Base-by-base conservation (phyloP, 2,113 vertebrate genomes). In the Crotalus viridis region DNA sequence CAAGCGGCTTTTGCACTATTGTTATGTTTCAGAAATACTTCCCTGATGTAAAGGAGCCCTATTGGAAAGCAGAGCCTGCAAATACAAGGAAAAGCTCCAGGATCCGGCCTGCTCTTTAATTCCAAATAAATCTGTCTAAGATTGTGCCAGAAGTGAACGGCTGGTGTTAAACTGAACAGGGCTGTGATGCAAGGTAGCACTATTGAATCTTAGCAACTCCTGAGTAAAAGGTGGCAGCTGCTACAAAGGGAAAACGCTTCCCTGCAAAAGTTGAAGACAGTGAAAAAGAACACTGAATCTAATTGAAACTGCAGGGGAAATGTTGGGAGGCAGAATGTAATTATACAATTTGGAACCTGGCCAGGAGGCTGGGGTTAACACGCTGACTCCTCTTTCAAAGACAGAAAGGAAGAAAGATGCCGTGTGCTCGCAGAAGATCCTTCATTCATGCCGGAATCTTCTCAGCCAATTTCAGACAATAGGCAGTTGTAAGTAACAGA, bases 291-390 rank as follows among this genome's bases (percentile, higher is more conserved):
- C 91, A 89, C 89, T 92, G 91, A 87, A 89, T 89, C 87, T 92
- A 92, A 92, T 92, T 92, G 87, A 92, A 92, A 92, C 91, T 88
- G 91, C 87, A 81, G 91, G 91, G 24, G 91, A 92, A 92, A 92
- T 89, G 87, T 92, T 46, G 61, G 91, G 52, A 92, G 91, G 87
- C 91, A 92, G 91, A 92, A 81, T 69, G 86, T 74, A 92, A 92
- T 92, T 89, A 92, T 52, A 54, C 87, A 89, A 88, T 55, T 89
- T 92, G 91, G 87, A 89, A 89, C 21, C 69, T 92, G 87, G 88
- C 91, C 91, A 92, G 59, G 87, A 92, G 59, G 55, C 91, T 59
- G 61, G 51, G 33, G 91, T 89, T 88, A 89, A 74, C 87, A 55
- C 22, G 51, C 33, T 24, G 43, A 64, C 46, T 87, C 39, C 51